phyloP scores from a whole-genome alignment of 2,888 invertebrate genomes.

The Agrotis puta region DNA sequence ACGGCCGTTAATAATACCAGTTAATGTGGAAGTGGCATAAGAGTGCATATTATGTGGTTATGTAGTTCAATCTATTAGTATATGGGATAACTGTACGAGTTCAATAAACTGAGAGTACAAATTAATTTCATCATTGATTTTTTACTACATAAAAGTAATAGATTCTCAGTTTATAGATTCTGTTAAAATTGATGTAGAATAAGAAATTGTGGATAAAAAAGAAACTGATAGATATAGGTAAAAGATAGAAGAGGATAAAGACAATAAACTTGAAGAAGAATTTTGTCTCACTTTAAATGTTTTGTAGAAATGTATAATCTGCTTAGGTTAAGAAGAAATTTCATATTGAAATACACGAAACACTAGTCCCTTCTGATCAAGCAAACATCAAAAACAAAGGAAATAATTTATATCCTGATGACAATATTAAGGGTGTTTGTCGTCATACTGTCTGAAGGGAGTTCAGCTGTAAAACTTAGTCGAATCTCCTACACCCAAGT shows the following conservation, averaged over 20 bases:
- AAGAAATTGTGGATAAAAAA: not conserved
- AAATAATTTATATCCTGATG: not conserved
- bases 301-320: no score
- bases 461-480: conserved; percentile 36
- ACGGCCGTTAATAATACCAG: conserved; percentile 32
- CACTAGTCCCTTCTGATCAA: not conserved
- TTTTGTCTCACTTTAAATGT: no score
- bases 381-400: not conserved
- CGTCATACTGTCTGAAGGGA: conserved; percentile 52
- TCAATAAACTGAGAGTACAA: conserved; percentile 34
- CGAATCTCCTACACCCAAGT: conserved; percentile 29
- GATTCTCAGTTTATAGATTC: no score
- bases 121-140: not conserved
- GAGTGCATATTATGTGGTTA: conserved; percentile 2
- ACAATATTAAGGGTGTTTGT: conserved; percentile 23
- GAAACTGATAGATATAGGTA: not conserved
- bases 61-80: conserved; percentile 31
- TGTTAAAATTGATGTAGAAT: not conserved
- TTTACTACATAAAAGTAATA: no score
- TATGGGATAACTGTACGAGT: conserved; percentile 5
- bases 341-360: no score
- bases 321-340: no score
- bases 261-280: not conserved
- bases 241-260: not conserved
- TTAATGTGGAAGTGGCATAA: conserved; percentile 39